These are phyloP conservation scores for Oreotrochilus melanogaster DNA, from an alignment of 2,113 vertebrate genomes.

Conservation along the genomic window DNA sequence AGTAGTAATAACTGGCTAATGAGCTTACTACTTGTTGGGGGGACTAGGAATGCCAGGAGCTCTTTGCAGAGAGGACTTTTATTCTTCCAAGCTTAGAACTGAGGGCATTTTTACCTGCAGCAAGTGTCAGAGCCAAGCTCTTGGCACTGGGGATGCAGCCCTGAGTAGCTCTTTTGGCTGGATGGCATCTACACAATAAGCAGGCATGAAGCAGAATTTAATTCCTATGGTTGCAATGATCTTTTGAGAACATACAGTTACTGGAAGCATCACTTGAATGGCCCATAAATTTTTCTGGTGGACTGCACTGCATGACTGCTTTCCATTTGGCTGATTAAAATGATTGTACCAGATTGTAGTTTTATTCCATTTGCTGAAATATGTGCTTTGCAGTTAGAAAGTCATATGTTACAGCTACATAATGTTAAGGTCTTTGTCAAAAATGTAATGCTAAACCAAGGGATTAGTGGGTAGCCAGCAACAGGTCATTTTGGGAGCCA, in stretches of 20 bases:
- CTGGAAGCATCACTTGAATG: conserved; percentile 11
- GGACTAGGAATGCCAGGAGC: not conserved
- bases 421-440: not conserved
- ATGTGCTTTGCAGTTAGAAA: not conserved
- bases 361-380: conserved; percentile 36
- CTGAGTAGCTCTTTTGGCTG: not conserved
- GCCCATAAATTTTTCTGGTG: conserved; percentile 17
- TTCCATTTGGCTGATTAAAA: conserved; percentile 61
- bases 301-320: not conserved
- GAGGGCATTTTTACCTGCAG: not conserved
- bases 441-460: conserved; percentile 31
- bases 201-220: not conserved
- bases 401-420: not conserved
- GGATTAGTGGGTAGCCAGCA: conserved; percentile 23
- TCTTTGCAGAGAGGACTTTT: not conserved
- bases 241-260: conserved; percentile 24
- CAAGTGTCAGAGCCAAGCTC: not conserved
- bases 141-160: not conserved
- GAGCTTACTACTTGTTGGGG: not conserved
- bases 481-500: conserved; percentile 36
- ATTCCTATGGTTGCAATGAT: not conserved
- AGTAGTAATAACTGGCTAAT: not conserved
- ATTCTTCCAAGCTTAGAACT: not conserved
- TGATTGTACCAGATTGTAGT: conserved; percentile 11
- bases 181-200: not conserved